Evolutionary conservation across 92 coral and sea anemone genomes (phyloP), one percentile per base, ranked within the genome.

Genomic region (Umimayanthus chanpuru): DNA sequence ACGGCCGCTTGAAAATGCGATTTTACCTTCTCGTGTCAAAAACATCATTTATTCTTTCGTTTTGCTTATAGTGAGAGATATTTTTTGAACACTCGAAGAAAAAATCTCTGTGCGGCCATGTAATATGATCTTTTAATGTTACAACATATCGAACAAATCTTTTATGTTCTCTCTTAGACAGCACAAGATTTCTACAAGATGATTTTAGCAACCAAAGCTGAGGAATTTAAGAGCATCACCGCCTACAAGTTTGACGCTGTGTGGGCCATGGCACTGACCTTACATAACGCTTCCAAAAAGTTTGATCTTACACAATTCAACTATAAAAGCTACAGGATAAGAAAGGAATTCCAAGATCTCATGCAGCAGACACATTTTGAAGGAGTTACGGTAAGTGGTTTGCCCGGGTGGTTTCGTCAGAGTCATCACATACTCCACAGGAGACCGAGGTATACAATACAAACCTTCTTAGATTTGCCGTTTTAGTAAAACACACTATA

Each of bases 201-300:
- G 32, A 85, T 93, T 88, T 81, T 76, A 55, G 75, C 67, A 47
- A 71, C 89, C 38, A 93, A 90, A 38, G n/a, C 21, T 25, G 15
- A 30, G n/a, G 78, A 80, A 32, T 77, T 80, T 26, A 79, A 90
- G 77, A 86, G 88, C 14, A 77, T 50, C 12, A 68, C 94, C 20
- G 91, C 98, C 6, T 97, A 91, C 85, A 95, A 94, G 25, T 97
- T 97, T 67, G 99, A 97, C 82, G 79, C 94, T 6, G 94, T 96
- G 76, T 97, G 98, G 96, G 91, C 92, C 14, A 91, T 93, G 1
- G 99, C 98, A 6, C 61, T 94, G 39, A 86, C 93, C 9, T 92
- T 95, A 47, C 83, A 91, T 79, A 85, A 77, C 70, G 80, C 95
- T 4, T 73, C 89, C 6, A 83, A 85, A 30, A 74, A 39, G 6